Percentiles rank a stretch among this genome's conserved stretches.
Evolutionary conservation across 1,140 invertebrate species (phyloP).

Genomic region (Drosophila santomea): DNA sequence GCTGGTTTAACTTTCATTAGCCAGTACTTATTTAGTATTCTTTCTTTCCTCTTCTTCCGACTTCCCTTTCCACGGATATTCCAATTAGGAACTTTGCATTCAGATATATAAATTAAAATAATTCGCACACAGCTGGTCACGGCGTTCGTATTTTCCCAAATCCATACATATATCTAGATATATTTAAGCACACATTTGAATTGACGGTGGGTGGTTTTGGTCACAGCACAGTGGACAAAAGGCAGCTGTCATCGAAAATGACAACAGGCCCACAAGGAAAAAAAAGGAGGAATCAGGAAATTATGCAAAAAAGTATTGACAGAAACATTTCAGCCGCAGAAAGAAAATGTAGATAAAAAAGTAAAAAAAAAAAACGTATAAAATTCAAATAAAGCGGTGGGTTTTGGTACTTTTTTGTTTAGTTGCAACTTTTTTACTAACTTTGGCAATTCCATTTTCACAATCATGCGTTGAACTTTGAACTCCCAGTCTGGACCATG

Average conservation of each 20-base stretch:
- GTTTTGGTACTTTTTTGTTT: constrained; percentile 18
- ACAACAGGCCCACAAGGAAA: constrained; percentile 56
- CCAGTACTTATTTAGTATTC: too few relatives aligned
- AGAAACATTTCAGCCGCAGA: constrained; percentile 18
- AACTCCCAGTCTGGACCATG: constrained; percentile 55
- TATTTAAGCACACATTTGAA: constrained; percentile 20
- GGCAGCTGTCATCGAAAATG: constrained; percentile 70
- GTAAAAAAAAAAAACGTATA: not conserved
- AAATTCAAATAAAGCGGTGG: constrained; percentile 7
- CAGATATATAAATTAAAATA: constrained; percentile 78
- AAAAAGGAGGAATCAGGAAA: constrained; percentile 50
- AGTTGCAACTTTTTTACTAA: constrained; percentile 48
- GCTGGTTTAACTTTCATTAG: too few relatives aligned
- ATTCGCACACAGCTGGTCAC: constrained; percentile 71
- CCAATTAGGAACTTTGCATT: constrained; percentile 74
- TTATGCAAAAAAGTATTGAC: constrained; percentile 60
- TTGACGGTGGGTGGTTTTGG: constrained; percentile 38
- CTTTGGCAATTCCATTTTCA: constrained; percentile 81
- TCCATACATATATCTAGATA: not conserved
- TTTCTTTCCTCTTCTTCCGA: not conserved
- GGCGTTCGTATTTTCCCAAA: constrained; percentile 12
- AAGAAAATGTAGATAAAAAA: constrained; percentile 33
- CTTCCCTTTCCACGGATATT: constrained; percentile 45
- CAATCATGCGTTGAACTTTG: constrained; percentile 81
- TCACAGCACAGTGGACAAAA: constrained; percentile 44